Percentiles rank a stretch among this genome's conserved stretches.
phyloP scores from a whole-genome alignment of 2,113 vertebrate genomes.

The Istiophorus platypterus region DNA sequence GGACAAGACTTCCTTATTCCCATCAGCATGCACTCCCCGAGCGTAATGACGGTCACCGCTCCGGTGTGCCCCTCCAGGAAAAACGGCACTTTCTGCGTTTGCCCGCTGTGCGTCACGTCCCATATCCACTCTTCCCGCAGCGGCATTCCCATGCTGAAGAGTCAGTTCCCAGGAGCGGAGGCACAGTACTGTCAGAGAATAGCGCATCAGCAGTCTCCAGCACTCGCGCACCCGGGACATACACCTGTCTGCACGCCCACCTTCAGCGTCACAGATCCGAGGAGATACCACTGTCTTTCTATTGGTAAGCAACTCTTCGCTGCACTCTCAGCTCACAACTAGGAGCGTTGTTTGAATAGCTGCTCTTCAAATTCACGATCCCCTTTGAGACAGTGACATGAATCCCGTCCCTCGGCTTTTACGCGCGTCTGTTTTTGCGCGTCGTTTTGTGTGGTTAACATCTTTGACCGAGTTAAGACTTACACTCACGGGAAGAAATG shows the following conservation, averaged over 20 bases:
- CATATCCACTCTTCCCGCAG: slow-evolving; percentile 91
- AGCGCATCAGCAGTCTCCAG: slow-evolving; percentile 84
- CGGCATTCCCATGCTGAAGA: slow-evolving; percentile 91
- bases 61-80: slow-evolving; percentile 93
- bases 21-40: slow-evolving; percentile 92
- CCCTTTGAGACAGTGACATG: background rate
- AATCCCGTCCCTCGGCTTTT: slow-evolving; percentile 15
- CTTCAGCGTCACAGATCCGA: slow-evolving; percentile 94
- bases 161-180: slow-evolving; percentile 89
- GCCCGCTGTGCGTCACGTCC: slow-evolving; percentile 95
- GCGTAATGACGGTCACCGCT: slow-evolving; percentile 91
- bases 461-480: background rate
- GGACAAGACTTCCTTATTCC: slow-evolving; percentile 95
- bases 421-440: slow-evolving; percentile 40
- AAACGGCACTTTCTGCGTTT: slow-evolving; percentile 94
- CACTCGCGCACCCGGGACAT: slow-evolving; percentile 89
- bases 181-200: slow-evolving; percentile 90
- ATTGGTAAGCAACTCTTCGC: slow-evolving; percentile 88
- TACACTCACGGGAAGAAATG: background rate
- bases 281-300: slow-evolving; percentile 95
- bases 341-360: background rate
- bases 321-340: background rate
- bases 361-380: background rate
- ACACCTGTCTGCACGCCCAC: slow-evolving; percentile 92
- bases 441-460: background rate